phyloP scores from a whole-genome alignment of 1,140 invertebrate genomes.

The Papilio polyxenes region DNA sequence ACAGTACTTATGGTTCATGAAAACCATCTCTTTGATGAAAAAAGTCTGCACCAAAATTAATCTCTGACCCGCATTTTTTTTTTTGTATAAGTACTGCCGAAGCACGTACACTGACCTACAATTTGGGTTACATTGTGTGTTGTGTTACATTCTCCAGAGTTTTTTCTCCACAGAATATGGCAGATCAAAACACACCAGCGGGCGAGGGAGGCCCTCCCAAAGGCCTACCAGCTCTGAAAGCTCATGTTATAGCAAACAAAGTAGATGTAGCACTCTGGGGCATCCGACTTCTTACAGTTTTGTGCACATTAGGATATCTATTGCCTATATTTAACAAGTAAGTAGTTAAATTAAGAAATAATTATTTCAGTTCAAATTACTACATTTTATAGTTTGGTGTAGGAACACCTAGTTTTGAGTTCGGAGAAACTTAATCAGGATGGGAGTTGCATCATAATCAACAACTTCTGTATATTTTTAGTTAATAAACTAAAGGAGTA shows the following conservation, averaged over 20 bases:
- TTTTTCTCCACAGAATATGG: conserved; percentile 61
- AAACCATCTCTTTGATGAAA: no score
- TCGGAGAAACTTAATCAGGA: no score
- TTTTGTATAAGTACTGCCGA: no score
- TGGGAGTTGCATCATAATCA: no score
- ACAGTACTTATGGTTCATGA: no score
- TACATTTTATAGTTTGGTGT: not conserved
- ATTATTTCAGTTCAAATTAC: not conserved
- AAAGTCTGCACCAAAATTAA: no score
- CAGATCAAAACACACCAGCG: conserved; percentile 62
- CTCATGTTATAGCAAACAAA: conserved; percentile 90
- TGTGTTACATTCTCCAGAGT: not conserved
- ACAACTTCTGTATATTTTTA: not conserved
- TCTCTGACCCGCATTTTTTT: no score
- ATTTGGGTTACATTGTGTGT: not conserved
- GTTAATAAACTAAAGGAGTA: not conserved
- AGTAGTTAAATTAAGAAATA: conserved; percentile 59
- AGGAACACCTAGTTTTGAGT: not conserved
- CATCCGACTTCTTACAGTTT: conserved; percentile 89
- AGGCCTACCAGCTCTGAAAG: conserved; percentile 84
- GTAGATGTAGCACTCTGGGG: conserved; percentile 92
- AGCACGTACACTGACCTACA: no score
- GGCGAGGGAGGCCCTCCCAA: conserved; percentile 71
- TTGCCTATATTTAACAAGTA: conserved; percentile 93
- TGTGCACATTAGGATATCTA: conserved; percentile 92